Base-by-base conservation (phyloP, 2,888 invertebrate genomes). In the Hoplodrina ambigua region DNA sequence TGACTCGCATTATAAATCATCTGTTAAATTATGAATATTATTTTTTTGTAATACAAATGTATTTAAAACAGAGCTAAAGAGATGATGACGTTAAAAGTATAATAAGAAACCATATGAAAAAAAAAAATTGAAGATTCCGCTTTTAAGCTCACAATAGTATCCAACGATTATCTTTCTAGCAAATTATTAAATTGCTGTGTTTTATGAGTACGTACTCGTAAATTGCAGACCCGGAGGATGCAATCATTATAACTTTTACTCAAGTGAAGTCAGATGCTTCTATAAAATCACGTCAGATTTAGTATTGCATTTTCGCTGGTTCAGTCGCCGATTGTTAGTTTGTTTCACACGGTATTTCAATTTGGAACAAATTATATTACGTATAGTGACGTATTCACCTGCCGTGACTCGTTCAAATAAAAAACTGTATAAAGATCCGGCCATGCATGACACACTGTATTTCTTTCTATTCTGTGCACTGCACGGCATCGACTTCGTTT, bases 391-490 rank as follows among this genome's bases (percentile, higher is more conserved):
- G 76, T 85, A 83, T 85, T 85, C 79, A 77, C 69, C 63, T 86
- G 79, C 80, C 82, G 84, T 88, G 87, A 88, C 86, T 85, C 70
- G 80, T 72, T 85, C 72, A 71, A 87, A 88, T 88, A 85, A 89
- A 89, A 90, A 89, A 80, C 85, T 85, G 80, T 75, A 87, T 85
- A 90, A 89, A 87, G 88, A 86, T 80, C 78, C 89, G 84, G 70
- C 86, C 88, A 87, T 88, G 90, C 90, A 85, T 90, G 86, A 88
- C 88, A 54, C 54, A 60, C 37, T 62, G 70, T 82, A 76, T 86
- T 85, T 83, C 82, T 78, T 86, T 86, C 77, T 85, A 71, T 82
- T 72, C 25, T 54, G 56, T 72, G 58, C 58, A 13, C 59, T 53
- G 46, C 54, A 67, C 81, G 87, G 87, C 87, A 87, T 85, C 77